Conservation (phyloP, 2,888 invertebrate genomes). For the Phortica okadai region DNA sequence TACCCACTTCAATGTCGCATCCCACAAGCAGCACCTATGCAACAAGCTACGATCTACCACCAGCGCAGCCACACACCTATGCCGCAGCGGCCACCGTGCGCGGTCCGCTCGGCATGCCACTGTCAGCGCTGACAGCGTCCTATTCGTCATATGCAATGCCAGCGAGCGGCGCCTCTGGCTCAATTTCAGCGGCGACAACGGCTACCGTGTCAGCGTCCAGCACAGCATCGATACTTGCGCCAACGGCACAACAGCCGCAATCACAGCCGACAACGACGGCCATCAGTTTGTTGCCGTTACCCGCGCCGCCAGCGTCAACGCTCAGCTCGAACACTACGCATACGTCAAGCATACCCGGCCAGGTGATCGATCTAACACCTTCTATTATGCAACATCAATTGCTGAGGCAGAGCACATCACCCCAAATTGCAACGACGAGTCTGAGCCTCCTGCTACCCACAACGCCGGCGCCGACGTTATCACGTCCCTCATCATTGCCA, state of each 20-base stretch:
- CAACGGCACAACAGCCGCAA: constrained; percentile 39
- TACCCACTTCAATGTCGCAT: constrained; percentile 60
- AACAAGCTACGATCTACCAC: constrained; percentile 66
- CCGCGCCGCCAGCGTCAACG: constrained; percentile 56
- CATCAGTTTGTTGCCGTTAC: constrained; percentile 64
- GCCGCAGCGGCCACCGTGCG: constrained; percentile 64
- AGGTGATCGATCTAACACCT: constrained; percentile 57
- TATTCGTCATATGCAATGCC: constrained; percentile 61
- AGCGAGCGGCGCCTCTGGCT: constrained; percentile 38
- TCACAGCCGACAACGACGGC: constrained; percentile 54
- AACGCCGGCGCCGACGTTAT: constrained; percentile 44
- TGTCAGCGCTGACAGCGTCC: constrained; percentile 57
- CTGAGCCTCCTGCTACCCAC: constrained; percentile 63
- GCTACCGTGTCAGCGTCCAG: constrained; percentile 43
- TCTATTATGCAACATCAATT: constrained; percentile 32
- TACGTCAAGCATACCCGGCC: constrained; percentile 63
- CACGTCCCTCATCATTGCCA: constrained; percentile 46
- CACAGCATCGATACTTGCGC: constrained; percentile 37
- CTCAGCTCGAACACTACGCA: constrained; percentile 43
- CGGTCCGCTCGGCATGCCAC: constrained; percentile 68
- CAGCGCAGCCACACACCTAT: constrained; percentile 71
- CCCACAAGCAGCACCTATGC: constrained; percentile 41
- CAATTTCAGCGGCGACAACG: constrained; percentile 40
- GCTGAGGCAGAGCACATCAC: constrained; percentile 45
- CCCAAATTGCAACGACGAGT: constrained; percentile 56